Evolutionary conservation across 2,888 invertebrate genomes (phyloP).

Genomic region (Plebejus argus): DNA sequence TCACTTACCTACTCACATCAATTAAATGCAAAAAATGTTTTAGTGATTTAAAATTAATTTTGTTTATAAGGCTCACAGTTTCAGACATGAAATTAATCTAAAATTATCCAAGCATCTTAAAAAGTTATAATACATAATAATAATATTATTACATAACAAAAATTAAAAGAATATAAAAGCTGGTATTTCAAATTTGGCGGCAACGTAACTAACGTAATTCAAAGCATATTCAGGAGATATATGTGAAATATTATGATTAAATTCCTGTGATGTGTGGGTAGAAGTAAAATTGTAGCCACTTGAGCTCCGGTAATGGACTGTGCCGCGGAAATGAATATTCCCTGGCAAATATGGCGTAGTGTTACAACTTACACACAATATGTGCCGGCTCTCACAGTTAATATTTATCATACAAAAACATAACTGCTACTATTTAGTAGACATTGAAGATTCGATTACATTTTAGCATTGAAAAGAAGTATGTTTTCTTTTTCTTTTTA

Average conservation of each 20-base stretch:
- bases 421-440: background rate
- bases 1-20: no score
- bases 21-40: no score
- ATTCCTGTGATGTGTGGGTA: constrained; percentile 2
- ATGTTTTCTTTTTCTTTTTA: background rate
- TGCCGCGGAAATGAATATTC: constrained; percentile 8
- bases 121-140: no score
- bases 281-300: constrained; percentile 22
- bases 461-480: background rate
- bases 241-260: constrained; percentile 16
- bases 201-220: background rate
- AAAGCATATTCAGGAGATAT: background rate
- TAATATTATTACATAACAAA: no score
- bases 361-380: constrained; percentile 9
- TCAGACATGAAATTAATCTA: no score
- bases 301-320: constrained; percentile 18
- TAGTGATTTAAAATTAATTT: no score
- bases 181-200: no score
- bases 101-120: no score
- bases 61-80: no score
- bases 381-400: background rate
- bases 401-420: background rate
- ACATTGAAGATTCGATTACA: background rate
- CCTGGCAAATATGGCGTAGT: constrained; percentile 10
- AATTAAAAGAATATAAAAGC: no score